Base-by-base conservation (phyloP, 2,797 vertebrate genomes). In the Poeciliopsis infans region DNA sequence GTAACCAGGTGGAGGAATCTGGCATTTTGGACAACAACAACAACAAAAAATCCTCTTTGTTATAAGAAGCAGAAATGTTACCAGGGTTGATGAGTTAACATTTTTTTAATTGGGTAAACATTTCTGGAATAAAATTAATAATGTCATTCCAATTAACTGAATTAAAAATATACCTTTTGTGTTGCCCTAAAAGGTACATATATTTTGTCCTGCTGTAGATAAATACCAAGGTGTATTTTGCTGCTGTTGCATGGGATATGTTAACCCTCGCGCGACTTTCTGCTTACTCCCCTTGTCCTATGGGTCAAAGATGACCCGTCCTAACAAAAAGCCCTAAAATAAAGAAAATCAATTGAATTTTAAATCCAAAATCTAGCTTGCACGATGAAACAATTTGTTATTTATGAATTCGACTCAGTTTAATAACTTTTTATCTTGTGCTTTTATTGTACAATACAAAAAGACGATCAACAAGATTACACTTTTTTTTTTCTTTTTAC, bases 1-100 rank as follows among this genome's bases (percentile, higher is more conserved):
- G 43, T 86, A 78, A 90, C 91, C 81, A 75, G 43, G 53, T 43
- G 78, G 79, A 43, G 51, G 59, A 74, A 72, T 73, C 49, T 73
- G 59, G 46, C 76, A 25, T 76, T 74, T 28, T 74, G 75, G 57
- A 80, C 78, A 69, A 61, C 81, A 72, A 81, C 13, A 46, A 68
- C 7, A 41, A n/a, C n/a, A 80, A 72, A 82, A 39, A 36, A 31
- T 0, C 46, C 0, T 25, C 51, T 59, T 80, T 84, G 79, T 87
- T 80, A 59, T 59, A 41, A 72, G 46, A 78, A 64, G 28, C 66
- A 20, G 15, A 49, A 66, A 43, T 81, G 61, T 72, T 51, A 77
- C 74, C 45, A 46, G 28, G 4, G 39, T 70, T 7, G 49, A 18
- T 18, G 49, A 70, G 43, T 71, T 83, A 53, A 7, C 23, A 76